A percentile compares a stretch with the other conserved stretches of the same genome.
Conservation (phyloP, 2,797 vertebrate species). For the Lepidocolaptes lacrymiger region DNA sequence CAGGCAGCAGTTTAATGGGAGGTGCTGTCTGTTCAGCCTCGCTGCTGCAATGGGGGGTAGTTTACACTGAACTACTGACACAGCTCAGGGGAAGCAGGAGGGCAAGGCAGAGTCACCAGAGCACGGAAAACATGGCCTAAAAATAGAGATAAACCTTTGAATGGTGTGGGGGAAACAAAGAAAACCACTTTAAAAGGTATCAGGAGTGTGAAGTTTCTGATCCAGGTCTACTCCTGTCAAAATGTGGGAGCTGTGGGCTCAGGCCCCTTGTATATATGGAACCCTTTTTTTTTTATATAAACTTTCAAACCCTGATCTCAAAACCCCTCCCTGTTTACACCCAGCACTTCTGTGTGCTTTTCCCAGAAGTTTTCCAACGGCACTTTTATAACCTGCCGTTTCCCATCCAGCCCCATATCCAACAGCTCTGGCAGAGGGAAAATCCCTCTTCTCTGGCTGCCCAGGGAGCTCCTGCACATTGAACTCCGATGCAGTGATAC, state of each 20-base stretch:
- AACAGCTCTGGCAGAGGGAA: background rate
- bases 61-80: background rate
- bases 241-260: background rate
- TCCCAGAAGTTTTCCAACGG: background rate
- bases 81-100: background rate
- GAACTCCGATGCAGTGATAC: background rate
- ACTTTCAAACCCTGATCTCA: background rate
- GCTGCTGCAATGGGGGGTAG: background rate
- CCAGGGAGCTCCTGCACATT: background rate
- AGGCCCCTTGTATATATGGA: accelerated
- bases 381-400: background rate
- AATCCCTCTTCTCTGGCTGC: background rate
- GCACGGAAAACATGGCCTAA: background rate
- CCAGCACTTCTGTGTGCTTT: background rate
- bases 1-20: background rate
- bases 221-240: background rate
- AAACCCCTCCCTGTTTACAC: background rate
- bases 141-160: background rate
- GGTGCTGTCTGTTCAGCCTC: background rate
- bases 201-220: background rate
- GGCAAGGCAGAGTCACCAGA: background rate
- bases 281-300: background rate
- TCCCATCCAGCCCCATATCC: background rate
- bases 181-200: background rate
- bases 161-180: background rate